Base-by-base conservation (phyloP, 2,113 vertebrate genomes). In the Empidonax alnorum region DNA sequence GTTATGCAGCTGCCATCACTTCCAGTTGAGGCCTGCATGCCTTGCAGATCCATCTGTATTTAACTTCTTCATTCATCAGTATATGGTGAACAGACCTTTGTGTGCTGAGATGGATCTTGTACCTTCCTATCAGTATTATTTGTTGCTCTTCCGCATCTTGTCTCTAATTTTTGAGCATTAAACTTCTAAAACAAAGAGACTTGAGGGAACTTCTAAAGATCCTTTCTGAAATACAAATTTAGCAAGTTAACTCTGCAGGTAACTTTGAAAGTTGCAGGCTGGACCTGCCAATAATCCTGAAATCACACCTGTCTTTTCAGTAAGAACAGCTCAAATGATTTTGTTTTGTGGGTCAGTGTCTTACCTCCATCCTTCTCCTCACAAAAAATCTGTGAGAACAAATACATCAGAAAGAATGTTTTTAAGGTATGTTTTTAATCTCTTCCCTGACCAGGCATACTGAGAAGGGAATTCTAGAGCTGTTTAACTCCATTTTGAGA, bases 11-110 rank as follows among this genome's bases (percentile, higher is more conserved):
- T 79, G 52, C 52, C 49, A 23, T 61, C 35, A 7, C 19, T 62
- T 31, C 13, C 16, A 47, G 18, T 4, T 30, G 33, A 23, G 44
- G 19, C 21, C 63, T 17, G 33, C 1, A 11, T 1, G 0, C 10
- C 49, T 24, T 62, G 28, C 9, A 19, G 22, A 66, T 21, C 10
- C 23, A 15, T 28, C 59, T 33, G 47, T 20, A 44, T 69, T 79
- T 53, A 12, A 20, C 28, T 67, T 49, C 16, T 67, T 49, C 16
- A 9, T 47, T 71, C 9, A 5, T 37, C 61, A 19, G 16, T 14
- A 1, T n/a, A 24, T 4, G 16, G 18, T 23, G 28, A 90, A n/a
- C 23, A 85, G 50, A 52, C 5, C 7, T 30, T 31, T 67, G 19
- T 30, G 31, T 44, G 42, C n/a, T 58, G 55, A 85, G 41, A 44